These are phyloP conservation scores for Acrossocheilus wenchowensis DNA, from an alignment of 2,797 vertebrate genomes.

Conservation along the genomic window DNA sequence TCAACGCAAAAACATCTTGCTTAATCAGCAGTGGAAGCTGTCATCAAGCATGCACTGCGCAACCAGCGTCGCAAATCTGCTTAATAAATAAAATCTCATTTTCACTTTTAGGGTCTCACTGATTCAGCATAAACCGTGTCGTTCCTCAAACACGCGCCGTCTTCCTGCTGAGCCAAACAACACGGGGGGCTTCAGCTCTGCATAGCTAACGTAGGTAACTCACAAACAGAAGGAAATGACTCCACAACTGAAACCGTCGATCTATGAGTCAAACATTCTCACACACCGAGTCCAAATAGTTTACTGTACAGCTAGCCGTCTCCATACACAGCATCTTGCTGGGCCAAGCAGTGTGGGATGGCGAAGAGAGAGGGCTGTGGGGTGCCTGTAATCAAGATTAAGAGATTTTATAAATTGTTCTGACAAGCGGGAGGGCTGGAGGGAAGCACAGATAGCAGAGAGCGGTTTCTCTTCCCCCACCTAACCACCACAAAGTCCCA, in stretches of 20 bases:
- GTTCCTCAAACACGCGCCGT: constrained; percentile 23
- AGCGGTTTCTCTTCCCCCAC: constrained; percentile 36
- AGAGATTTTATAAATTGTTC: constrained; percentile 56
- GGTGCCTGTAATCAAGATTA: constrained; percentile 47
- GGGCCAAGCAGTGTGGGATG: constrained; percentile 8
- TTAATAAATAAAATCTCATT: constrained; percentile 49
- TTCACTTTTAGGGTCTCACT: constrained; percentile 50
- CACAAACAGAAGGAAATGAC: constrained; percentile 25
- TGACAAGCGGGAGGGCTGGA: constrained; percentile 50
- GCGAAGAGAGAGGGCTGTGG: constrained; percentile 18
- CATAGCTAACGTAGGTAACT: constrained; percentile 1
- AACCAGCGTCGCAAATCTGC: constrained; percentile 41
- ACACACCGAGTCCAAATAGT: not conserved
- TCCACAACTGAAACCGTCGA: not conserved
- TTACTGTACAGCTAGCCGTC: not conserved
- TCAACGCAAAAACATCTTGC: constrained; percentile 27
- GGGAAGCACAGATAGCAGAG: constrained; percentile 41
- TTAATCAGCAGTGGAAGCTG: constrained; percentile 33
- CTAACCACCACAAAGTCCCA: constrained; percentile 19
- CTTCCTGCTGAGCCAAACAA: constrained; percentile 54
- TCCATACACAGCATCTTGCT: not conserved
- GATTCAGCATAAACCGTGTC: constrained; percentile 59
- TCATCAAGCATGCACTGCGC: constrained; percentile 18
- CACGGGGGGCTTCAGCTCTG: constrained; percentile 39
- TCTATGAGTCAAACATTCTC: constrained; percentile 1